Evolutionary conservation across 2,113 vertebrate genomes (phyloP), one percentile per base, ranked within the genome.

Genomic region (Malurus melanocephalus): DNA sequence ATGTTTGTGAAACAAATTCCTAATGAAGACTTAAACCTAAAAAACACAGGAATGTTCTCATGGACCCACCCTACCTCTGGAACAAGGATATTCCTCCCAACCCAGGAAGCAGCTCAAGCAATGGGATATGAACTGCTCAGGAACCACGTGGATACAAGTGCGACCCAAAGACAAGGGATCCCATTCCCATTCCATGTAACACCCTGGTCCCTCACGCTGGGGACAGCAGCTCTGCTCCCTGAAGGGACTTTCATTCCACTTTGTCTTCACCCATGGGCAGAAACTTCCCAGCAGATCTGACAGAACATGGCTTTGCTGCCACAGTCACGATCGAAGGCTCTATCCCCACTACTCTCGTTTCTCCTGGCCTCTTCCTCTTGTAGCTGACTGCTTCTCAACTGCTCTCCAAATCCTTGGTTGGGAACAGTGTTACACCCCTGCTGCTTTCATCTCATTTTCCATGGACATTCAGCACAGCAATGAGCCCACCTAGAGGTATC

Each of bases 381-480:
- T 8, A 42, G 8, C 9, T n/a, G 23, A 27, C 45, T 35, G 6
- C 30, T 76, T 59, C 53, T 64, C n/a, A 57, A 66, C 10, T 30
- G 19, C 38, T 65, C 71, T 66, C 16, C 3, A 86, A 80, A 65
- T 16, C 33, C 53, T 75, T 42, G 32, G 32, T 74, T 23, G 3
- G 10, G 7, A 6, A 14, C 3, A 0, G 12, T 61, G 27, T 40
- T 61, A 49, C 0, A 0, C 35, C 17, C 27, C 5, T 0, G 0
- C n/a, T 85, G 62, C 27, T 65, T 24, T 89, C 43, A 60, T 91
- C 9, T 3, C 13, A 16, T 59, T 88, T 55, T 22, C 46, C 8
- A 1, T 20, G 20, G 33, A 49, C 69, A 16, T 53, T 42, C 43
- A 55, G 59, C 32, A 52, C 3, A 48, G 46, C 24, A 93, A 16